A percentile compares a stretch with the other conserved stretches of the same genome.
phyloP scores from a whole-genome alignment of 2,797 vertebrate species.

The Sebastes iracundus region DNA sequence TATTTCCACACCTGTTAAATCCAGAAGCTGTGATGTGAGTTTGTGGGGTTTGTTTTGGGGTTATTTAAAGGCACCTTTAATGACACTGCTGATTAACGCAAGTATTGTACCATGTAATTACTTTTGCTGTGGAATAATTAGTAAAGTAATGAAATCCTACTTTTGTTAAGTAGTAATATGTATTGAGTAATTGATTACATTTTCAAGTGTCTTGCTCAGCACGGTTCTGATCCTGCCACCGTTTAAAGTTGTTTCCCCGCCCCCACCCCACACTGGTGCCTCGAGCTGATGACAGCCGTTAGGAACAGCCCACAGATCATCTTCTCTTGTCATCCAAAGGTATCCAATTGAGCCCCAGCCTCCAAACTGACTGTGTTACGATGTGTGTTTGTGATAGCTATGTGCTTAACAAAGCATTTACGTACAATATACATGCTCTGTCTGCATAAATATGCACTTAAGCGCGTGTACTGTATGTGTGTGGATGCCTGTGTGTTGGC shows the following conservation, averaged over 20 bases:
- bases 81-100: background rate
- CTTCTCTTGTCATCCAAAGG: constrained; percentile 13
- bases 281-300: constrained; percentile 31
- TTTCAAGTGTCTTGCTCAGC: background rate
- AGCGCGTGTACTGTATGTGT: background rate
- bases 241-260: background rate
- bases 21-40: background rate
- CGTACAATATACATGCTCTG: constrained; percentile 5
- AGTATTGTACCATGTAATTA: background rate
- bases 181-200: background rate
- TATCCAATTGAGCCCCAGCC: background rate
- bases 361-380: background rate
- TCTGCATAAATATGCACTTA: constrained; percentile 18
- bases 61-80: background rate
- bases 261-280: background rate
- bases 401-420: constrained; percentile 26
- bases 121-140: background rate
- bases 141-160: background rate
- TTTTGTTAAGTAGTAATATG: background rate
- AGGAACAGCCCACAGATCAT: constrained; percentile 47
- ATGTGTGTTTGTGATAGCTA: background rate
- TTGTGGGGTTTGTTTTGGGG: background rate
- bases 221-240: background rate
- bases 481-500: constrained; percentile 16
- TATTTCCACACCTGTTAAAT: background rate